Base-by-base conservation (phyloP, 1,140 invertebrate species). In the Akabosia matsudoensis region DNA sequence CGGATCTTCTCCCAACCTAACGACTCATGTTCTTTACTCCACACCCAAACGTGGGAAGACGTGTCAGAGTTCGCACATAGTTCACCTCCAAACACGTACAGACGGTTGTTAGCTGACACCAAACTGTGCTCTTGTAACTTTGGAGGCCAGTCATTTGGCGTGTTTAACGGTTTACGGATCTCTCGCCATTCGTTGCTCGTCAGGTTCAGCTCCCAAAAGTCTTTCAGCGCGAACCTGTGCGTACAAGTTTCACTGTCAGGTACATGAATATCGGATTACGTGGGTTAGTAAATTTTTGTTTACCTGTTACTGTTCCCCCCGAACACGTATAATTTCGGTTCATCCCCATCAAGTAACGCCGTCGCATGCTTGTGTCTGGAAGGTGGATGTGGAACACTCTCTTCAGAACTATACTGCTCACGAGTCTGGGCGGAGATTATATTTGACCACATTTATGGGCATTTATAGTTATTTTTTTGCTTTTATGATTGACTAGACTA, bases 21-120 rank as follows among this genome's bases (percentile, higher is more conserved):
- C 3, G 28, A 3, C 28, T 28, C 24, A 7, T 67, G 24, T n/a
- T 67, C 61, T n/a, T 22, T 7, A 13, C 28, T 2, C 61, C 61
- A 93, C 75, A 93, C 90, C 94, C 94, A 97, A 0, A 96, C 87
- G 16, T 94, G 93, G 0, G 93, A 94, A 84, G 95, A 93, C 54
- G 89, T 90, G 37, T 88, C 89, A 31, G 90, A 88, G 18, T 91
- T 91, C 85, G 94, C 92, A 28, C 92, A 91, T 10, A 96, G 88
- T 82, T 95, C 92, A 0, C 94, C 95, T 28, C 61, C 95, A 86
- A 96, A 96, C 45, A 96, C 90, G 82, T 95, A 93, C 33, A 97
- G 87, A 74, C 87, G 88, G 79, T 89, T 88, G 82, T 89, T 89
- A 84, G 92, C 90, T n/a, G 90, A 88, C 7, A 94, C 91, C 51